Base-by-base conservation (phyloP, 2,888 invertebrate genomes). In the Tipula helvola region DNA sequence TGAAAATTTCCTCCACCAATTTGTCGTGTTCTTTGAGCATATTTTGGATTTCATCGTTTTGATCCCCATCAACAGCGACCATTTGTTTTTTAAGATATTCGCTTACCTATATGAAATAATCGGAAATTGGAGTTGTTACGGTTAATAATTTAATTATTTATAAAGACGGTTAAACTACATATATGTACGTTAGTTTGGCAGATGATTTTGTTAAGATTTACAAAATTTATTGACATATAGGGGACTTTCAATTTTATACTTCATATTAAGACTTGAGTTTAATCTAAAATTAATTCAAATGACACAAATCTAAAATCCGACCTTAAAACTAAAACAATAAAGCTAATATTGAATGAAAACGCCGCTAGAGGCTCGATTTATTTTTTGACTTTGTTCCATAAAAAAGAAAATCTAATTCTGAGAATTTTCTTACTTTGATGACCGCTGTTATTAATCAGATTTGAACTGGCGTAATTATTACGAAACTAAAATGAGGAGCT, bases 1-100 rank as follows among this genome's bases (percentile, higher is more conserved):
- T 97, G 95, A 99, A 98, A 90, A 99, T 98, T 91, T 98, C 98
- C 90, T 98, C 97, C 7, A 98, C 97, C 87, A 98, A 94, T 90
- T 97, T 97, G 91, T 98, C 97, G 91, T 98, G 97, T 90, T 97
- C 96, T 87, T 95, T 95, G 87, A 97, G 92, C 95, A 96, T 96
- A 90, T 95, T 95, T 90, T 95, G 95, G 89, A 97, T 93, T 90
- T 97, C 96, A 4, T 96, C 95, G 89, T 95, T 94, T 88, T 94
- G 94, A 88, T 94, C 95, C 1, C 95, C 95, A 89, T 96, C 96
- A 1, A 95, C 95, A 47, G 96, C 95, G 2, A 95, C 94, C 96
- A 97, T 96, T 92, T 98, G 98, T 90, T 97, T 97, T 92, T 96
- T 96, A 89, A 98, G 92, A 91, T 98, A 98, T 86, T 95, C 96